Conservation (phyloP, 2,888 invertebrate species). For the Pristionchus fissidentatus region DNA sequence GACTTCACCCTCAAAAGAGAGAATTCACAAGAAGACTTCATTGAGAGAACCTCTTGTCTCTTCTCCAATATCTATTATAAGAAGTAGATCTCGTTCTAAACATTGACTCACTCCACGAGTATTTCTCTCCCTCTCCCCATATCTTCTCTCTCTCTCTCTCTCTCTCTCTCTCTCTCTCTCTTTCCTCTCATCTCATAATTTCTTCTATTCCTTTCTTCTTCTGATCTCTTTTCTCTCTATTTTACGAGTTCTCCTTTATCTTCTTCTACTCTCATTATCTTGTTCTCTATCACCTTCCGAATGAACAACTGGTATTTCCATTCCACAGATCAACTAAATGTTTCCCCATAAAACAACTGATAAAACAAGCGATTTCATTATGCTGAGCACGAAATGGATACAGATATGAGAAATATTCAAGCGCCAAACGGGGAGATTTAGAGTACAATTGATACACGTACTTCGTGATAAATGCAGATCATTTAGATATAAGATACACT, state of each 20-base stretch:
- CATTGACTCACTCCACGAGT: background rate
- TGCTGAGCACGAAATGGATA: background rate
- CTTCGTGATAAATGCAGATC: background rate
- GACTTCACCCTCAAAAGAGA: background rate
- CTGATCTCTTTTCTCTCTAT: slow-evolving; percentile 10
- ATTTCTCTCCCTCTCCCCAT: background rate
- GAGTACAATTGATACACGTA: background rate
- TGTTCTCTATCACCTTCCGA: background rate
- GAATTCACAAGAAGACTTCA: slow-evolving; percentile 30
- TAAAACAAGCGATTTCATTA: slow-evolving; percentile 7
- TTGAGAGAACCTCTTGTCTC: background rate
- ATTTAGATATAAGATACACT: background rate
- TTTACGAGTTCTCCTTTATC: slow-evolving; percentile 20
- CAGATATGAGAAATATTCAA: background rate
- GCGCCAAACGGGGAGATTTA: background rate
- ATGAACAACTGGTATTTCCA: slow-evolving; percentile 24
- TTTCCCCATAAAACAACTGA: no score
- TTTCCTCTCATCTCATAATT: background rate
- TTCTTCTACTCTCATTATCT: slow-evolving; percentile 16
- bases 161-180: background rate
- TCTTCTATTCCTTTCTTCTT: background rate
- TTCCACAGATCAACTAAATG: background rate
- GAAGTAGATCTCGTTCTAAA: slow-evolving; percentile 22
- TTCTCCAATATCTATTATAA: background rate
- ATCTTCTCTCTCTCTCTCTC: background rate